Evolutionary conservation across 2,888 invertebrate species (phyloP), one percentile per base, ranked within the genome.

Genomic region (Junonia oenone): DNA sequence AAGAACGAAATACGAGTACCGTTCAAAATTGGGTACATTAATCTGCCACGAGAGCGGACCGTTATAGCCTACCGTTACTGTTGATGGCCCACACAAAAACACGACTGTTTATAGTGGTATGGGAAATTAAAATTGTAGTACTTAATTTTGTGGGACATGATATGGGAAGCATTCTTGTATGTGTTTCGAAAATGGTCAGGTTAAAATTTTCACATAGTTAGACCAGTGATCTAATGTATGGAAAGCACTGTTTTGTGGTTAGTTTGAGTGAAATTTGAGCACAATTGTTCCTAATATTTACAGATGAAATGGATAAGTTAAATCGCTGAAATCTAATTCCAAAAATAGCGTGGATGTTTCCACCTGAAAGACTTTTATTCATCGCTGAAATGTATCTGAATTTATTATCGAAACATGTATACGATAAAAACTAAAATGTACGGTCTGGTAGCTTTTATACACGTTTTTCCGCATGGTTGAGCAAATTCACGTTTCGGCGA

Each of bases 31-130:
- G 56, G 58, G 52, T 48, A 45, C 58, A 58, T 61, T 57, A 57
- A 60, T 61, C 58, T 55, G 46, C 49, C 51, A 53, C 51, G 49
- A 49, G 54, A 50, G 45, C 37, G 38, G 46, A 58, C 61, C 58
- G 61, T 59, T 63, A 61, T 48, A 33, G 40, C 63, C 60, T 58
- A 63, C 57, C 59, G 63, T 62, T 65, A 63, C 61, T 57, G 61
- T 60, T 59, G 61, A 64, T 62, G 59, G 48, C 52, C 48, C 56
- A 53, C 56, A 49, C 48, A 37, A 19, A 33, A 33, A 33, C 33
- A 8, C 43, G 26, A 43, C 26, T 43, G 13, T 51, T 43, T 22
- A 45, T 33, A 33, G 51, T n/a, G 14, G 22, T 33, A 26, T 27
- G 19, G 35, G 35, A 45, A 45, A 53, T 53, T 56, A 45, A 35